These are phyloP conservation scores for Hippoglossus stenolepis DNA, from an alignment of 2,113 vertebrate genomes.

Conservation along the genomic window DNA sequence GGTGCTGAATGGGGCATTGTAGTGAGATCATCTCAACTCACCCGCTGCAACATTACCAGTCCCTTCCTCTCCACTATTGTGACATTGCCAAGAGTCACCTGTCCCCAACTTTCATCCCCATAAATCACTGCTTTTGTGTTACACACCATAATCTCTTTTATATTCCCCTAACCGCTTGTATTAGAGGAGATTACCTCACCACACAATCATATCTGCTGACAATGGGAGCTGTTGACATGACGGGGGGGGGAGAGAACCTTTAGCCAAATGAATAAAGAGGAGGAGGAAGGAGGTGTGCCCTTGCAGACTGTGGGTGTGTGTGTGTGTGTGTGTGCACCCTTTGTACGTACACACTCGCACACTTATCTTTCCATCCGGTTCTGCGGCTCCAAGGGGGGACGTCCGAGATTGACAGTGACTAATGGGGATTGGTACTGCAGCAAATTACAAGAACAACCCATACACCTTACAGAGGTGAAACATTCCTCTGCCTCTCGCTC, in stretches of 20 bases:
- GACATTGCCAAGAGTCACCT: slow-evolving; percentile 37
- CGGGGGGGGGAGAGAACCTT: neutral
- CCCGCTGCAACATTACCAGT: slow-evolving; percentile 1
- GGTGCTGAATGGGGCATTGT: neutral
- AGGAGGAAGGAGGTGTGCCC: slow-evolving; percentile 35
- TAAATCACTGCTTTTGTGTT: slow-evolving; percentile 76
- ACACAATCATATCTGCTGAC: slow-evolving; percentile 71
- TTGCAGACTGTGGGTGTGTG: slow-evolving; percentile 38
- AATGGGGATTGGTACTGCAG: slow-evolving; percentile 68
- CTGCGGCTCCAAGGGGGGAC: slow-evolving; percentile 18
- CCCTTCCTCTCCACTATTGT: slow-evolving; percentile 7
- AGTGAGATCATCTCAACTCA: slow-evolving; percentile 1
- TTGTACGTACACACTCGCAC: slow-evolving; percentile 36
- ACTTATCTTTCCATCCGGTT: slow-evolving; percentile 40
- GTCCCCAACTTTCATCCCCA: slow-evolving; percentile 64
- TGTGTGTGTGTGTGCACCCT: slow-evolving; percentile 21
- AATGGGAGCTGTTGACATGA: slow-evolving; percentile 71
- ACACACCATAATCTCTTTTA: slow-evolving; percentile 61
- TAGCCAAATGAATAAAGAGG: slow-evolving; percentile 59
- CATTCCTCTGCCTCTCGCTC: neutral
- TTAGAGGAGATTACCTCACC: slow-evolving; percentile 65
- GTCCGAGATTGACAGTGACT: slow-evolving; percentile 75
- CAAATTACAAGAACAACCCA: slow-evolving; percentile 66
- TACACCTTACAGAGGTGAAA: slow-evolving; percentile 50
- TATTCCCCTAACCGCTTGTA: slow-evolving; percentile 64